These are phyloP conservation scores for Phyllotreta striolata DNA, from an alignment of 2,888 invertebrate genomes.

Conservation along the genomic window DNA sequence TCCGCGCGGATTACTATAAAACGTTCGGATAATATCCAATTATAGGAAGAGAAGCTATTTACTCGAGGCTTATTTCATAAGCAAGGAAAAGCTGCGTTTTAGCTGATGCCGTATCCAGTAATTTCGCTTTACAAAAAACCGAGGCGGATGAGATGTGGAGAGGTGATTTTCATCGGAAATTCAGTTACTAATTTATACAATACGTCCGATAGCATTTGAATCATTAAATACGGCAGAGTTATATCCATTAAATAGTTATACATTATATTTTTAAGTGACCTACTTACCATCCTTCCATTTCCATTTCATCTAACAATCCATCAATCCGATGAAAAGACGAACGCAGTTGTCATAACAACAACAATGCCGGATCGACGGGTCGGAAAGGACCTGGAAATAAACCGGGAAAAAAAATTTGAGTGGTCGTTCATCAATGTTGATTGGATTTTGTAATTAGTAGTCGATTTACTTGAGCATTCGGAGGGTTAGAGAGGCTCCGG, in stretches of 20 bases:
- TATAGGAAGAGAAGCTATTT: conserved; percentile 34
- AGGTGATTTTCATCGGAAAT: too few relatives aligned
- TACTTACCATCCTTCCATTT: conserved; percentile 3
- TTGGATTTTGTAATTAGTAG: conserved; percentile 28
- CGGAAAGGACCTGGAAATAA: conserved; percentile 1
- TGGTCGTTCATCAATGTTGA: conserved; percentile 23
- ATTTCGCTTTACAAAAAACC: conserved; percentile 7
- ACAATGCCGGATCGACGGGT: conserved; percentile 14
- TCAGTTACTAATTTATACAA: too few relatives aligned
- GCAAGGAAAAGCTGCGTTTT: conserved; percentile 18
- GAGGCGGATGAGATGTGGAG: too few relatives aligned
- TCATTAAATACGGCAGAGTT: too few relatives aligned
- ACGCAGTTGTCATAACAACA: conserved; percentile 5
- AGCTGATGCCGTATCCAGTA: conserved; percentile 18
- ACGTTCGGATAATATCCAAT: conserved; percentile 37
- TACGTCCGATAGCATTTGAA: too few relatives aligned
- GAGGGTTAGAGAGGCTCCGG: background rate
- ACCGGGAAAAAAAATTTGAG: conserved; percentile 5
- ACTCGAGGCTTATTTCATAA: conserved; percentile 31
- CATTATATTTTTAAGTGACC: too few relatives aligned
- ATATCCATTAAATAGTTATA: too few relatives aligned
- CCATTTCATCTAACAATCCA: conserved; percentile 1
- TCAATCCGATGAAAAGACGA: conserved; percentile 10
- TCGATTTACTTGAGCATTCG: conserved; percentile 10
- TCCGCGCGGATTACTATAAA: conserved; percentile 36